Conservation (phyloP, 2,797 vertebrate genomes). For the Characodon lateralis region DNA sequence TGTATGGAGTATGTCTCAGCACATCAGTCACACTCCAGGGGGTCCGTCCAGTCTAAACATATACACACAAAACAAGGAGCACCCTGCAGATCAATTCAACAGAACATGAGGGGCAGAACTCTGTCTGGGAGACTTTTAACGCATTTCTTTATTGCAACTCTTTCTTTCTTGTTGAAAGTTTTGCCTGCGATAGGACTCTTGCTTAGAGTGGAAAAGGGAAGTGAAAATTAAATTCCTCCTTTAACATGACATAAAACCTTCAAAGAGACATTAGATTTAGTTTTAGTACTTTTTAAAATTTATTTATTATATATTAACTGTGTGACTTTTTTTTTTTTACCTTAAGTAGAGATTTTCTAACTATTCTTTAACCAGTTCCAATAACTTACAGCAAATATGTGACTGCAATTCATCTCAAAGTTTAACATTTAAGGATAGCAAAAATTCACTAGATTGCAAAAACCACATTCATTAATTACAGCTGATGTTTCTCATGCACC, state of each 20-base stretch:
- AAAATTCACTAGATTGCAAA: background rate
- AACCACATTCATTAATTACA: background rate
- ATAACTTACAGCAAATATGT: background rate
- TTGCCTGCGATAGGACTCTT: background rate
- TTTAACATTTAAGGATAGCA: background rate
- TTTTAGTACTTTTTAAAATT: background rate
- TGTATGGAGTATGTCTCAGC: constrained; percentile 46
- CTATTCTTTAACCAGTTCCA: background rate
- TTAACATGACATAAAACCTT: background rate
- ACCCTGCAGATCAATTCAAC: constrained; percentile 32
- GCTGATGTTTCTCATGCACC: too few species aligned
- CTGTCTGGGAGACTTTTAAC: constrained; percentile 4
- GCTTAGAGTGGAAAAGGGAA: constrained; percentile 17
- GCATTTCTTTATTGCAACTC: constrained; percentile 6
- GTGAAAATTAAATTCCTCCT: constrained; percentile 7
- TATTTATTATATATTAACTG: constrained; percentile 5
- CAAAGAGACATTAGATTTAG: background rate
- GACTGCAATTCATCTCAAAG: background rate
- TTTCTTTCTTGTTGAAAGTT: constrained; percentile 10
- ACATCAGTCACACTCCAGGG: constrained; percentile 50
- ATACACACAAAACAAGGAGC: constrained; percentile 32
- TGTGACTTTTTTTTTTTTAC: background rate
- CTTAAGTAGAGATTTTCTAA: constrained; percentile 1
- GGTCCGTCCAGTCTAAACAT: constrained; percentile 24
- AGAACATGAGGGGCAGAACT: background rate